A percentile compares a stretch with the other conserved stretches of the same genome.
Evolutionary conservation across 92 coral and sea anemone species (phyloP).

Genomic region (Epizoanthus stellaris): DNA sequence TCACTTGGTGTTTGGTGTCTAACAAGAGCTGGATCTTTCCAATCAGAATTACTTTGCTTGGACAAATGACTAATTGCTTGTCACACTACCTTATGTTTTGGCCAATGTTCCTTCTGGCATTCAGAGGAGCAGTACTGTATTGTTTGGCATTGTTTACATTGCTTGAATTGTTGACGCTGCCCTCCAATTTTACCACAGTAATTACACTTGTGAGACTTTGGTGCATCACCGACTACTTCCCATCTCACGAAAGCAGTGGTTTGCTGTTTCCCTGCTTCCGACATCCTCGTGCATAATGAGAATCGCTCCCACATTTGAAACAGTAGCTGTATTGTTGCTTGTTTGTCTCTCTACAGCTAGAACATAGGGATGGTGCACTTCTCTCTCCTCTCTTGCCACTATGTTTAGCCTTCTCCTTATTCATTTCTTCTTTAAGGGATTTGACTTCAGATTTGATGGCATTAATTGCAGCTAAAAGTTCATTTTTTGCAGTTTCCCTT

Average conservation of each 20-base stretch:
- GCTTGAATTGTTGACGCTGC: constrained; percentile 25
- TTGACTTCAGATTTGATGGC: constrained; percentile 50
- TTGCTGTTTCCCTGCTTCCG: constrained; percentile 50
- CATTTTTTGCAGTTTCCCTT: not conserved
- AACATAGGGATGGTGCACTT: constrained; percentile 42
- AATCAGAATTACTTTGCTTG: constrained; percentile 16
- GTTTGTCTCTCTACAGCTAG: constrained; percentile 37
- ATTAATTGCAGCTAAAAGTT: constrained; percentile 42
- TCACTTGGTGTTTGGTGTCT: constrained; percentile 66
- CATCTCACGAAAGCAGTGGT: constrained; percentile 56
- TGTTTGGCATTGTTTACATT: constrained; percentile 64
- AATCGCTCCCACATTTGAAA: constrained; percentile 72
- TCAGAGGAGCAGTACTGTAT: constrained; percentile 64
- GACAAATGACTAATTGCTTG: constrained; percentile 58
- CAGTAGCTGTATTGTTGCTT: constrained; percentile 59
- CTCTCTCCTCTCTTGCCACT: constrained; percentile 10
- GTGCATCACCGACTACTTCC: constrained; percentile 60
- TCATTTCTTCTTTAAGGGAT: constrained; percentile 46
- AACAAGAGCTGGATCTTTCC: constrained; percentile 54
- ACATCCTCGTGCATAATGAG: constrained; percentile 65
- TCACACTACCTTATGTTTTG: constrained; percentile 60
- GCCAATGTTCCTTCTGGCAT: constrained; percentile 73
- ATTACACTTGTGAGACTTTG: constrained; percentile 64
- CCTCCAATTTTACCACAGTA: constrained; percentile 47
- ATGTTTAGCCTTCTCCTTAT: constrained; percentile 9